Percentiles rank a stretch among this genome's conserved stretches.
Evolutionary conservation across 2,888 invertebrate species (phyloP).

Genomic region (Nebria salina): DNA sequence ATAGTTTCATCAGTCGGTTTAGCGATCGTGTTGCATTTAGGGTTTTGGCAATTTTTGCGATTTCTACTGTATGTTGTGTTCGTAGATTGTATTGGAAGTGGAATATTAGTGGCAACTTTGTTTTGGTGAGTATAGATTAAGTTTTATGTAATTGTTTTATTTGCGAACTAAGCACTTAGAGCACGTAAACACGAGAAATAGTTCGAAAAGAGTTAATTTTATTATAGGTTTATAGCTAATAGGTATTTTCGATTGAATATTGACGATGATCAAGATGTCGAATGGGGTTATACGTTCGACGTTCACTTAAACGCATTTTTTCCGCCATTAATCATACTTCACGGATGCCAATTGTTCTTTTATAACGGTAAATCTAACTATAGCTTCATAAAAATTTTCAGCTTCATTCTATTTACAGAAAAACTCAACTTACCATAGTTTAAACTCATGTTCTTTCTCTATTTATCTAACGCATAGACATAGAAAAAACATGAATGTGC

Average conservation of each 20-base stretch:
- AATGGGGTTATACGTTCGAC: conserved; percentile 99
- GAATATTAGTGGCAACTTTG: conserved; percentile 84
- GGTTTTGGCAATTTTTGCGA: conserved; percentile 75
- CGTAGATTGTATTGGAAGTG: conserved; percentile 92
- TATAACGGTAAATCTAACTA: conserved; percentile 74
- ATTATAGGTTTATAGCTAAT: conserved; percentile 81
- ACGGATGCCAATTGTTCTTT: conserved; percentile 90
- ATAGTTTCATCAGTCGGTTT: conserved; percentile 91
- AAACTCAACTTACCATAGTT: too few relatives aligned
- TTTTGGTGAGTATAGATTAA: conserved; percentile 79
- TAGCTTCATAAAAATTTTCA: too few relatives aligned
- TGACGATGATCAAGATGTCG: conserved; percentile 81
- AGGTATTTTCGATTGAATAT: conserved; percentile 75
- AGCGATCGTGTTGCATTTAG: conserved; percentile 79
- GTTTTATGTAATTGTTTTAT: not conserved
- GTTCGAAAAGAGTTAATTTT: not conserved
- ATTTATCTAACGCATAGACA: too few relatives aligned
- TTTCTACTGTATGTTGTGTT: conserved; percentile 92
- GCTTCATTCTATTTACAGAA: too few relatives aligned
- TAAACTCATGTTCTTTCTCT: too few relatives aligned
- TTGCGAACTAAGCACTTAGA: not conserved
- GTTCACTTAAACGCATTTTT: conserved; percentile 99
- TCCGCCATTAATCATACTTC: conserved; percentile 93
- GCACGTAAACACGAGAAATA: too few relatives aligned
- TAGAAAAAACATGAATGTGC: too few relatives aligned